Conservation (phyloP, 2,113 vertebrate species). For the Thamnophis sirtalis region DNA sequence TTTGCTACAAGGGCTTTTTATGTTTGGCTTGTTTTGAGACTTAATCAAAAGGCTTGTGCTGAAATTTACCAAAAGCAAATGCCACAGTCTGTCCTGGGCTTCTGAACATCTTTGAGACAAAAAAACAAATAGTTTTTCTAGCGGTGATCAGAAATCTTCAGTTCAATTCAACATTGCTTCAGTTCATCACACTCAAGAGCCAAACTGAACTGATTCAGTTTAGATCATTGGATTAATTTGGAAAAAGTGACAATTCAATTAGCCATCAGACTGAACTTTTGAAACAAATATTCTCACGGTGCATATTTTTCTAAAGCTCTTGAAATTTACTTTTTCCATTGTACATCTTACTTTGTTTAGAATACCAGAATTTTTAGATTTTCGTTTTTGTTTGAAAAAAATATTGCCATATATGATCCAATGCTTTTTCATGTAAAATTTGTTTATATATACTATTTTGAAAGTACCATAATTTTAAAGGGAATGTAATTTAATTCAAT, state of each 20-base stretch:
- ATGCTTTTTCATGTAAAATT: not conserved
- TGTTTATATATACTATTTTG: not conserved
- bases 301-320: not conserved
- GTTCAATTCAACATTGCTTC: not conserved
- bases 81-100: not conserved
- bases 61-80: not conserved
- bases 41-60: not conserved
- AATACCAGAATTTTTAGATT: not conserved
- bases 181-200: not conserved
- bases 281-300: not conserved
- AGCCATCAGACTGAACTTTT: not conserved
- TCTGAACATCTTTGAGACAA: not conserved
- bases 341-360: not conserved
- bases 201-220: not conserved
- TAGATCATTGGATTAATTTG: not conserved
- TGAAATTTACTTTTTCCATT: not conserved
- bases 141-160: not conserved
- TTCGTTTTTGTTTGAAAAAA: not conserved
- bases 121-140: not conserved
- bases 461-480: not conserved
- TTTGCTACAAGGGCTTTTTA: not conserved
- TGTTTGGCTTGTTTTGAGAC: not conserved
- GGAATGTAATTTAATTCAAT: not conserved
- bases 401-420: not conserved
- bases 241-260: not conserved